A percentile compares a stretch with the other conserved stretches of the same genome.
Evolutionary conservation across 2,888 invertebrate genomes (phyloP).

Genomic region (Apamea epomidion): DNA sequence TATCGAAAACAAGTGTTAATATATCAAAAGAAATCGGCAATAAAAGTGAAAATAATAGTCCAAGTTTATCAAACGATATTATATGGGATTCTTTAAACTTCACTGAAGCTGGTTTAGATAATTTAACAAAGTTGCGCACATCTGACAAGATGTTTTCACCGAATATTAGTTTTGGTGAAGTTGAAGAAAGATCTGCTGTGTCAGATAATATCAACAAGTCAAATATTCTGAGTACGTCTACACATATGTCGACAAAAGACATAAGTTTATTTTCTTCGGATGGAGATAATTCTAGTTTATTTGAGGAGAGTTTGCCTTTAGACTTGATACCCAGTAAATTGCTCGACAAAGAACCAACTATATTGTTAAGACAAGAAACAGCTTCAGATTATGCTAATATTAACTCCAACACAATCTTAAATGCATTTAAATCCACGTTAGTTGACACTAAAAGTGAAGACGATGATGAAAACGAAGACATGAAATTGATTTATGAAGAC

Average conservation of each 20-base stretch:
- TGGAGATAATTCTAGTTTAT: slow-evolving; percentile 89
- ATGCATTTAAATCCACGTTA: slow-evolving; percentile 79
- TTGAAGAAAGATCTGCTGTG: slow-evolving; percentile 67
- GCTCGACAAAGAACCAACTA: slow-evolving; percentile 78
- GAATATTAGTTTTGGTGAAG: slow-evolving; percentile 81
- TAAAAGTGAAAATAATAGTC: slow-evolving; percentile 39
- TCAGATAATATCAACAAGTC: slow-evolving; percentile 40
- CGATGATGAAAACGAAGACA: slow-evolving; percentile 76
- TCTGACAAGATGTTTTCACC: slow-evolving; percentile 80
- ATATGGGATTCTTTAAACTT: slow-evolving; percentile 85
- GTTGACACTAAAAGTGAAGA: slow-evolving; percentile 72
- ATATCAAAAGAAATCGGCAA: slow-evolving; percentile 21
- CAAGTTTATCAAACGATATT: slow-evolving; percentile 72
- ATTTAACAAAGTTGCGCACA: slow-evolving; percentile 76
- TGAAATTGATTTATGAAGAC: slow-evolving; percentile 84
- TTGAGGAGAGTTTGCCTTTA: slow-evolving; percentile 90
- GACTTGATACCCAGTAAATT: slow-evolving; percentile 88
- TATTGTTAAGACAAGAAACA: slow-evolving; percentile 60
- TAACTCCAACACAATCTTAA: slow-evolving; percentile 77
- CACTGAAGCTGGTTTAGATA: slow-evolving; percentile 77
- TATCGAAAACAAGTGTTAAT: slow-evolving; percentile 17
- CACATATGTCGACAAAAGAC: slow-evolving; percentile 76
- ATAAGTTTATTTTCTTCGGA: slow-evolving; percentile 86
- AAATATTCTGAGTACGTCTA: slow-evolving; percentile 63
- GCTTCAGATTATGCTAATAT: slow-evolving; percentile 69